These are phyloP conservation scores for Triplophysa yarkandensis DNA, from an alignment of 2,797 vertebrate genomes.

Conservation along the genomic window DNA sequence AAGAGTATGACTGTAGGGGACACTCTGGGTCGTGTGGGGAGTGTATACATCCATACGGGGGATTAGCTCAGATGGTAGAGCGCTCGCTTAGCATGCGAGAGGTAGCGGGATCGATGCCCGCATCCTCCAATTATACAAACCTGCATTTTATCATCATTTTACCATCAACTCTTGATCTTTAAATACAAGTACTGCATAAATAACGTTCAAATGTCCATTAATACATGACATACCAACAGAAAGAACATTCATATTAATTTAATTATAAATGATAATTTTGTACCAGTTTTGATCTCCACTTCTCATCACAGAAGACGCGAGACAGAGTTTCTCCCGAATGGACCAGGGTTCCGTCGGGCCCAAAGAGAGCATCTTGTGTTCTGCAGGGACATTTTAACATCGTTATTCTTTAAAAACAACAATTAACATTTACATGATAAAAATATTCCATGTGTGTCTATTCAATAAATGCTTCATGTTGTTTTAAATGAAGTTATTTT, in stretches of 20 bases:
- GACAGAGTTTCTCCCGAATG: constrained; percentile 91
- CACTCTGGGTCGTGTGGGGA: too few species aligned
- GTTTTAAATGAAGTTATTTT: too few species aligned
- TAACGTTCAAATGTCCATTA: too few species aligned
- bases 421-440: not conserved
- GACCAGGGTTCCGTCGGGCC: constrained; percentile 98
- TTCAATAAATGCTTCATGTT: not conserved
- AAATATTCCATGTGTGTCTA: not conserved
- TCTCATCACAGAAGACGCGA: constrained; percentile 71
- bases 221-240: too few species aligned
- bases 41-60: not conserved
- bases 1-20: too few species aligned
- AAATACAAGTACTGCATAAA: too few species aligned
- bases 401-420: not conserved
- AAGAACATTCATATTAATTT: not conserved
- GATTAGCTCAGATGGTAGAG: constrained; percentile 54
- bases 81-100: constrained; percentile 51
- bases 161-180: too few species aligned
- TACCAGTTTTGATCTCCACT: constrained; percentile 99
- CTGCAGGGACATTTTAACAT: constrained; percentile 64
- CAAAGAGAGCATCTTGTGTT: constrained; percentile 91
- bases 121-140: constrained; percentile 41
- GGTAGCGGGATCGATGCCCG: constrained; percentile 59
- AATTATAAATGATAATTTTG: constrained; percentile 40
- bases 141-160: not conserved